A percentile compares a stretch with the other conserved stretches of the same genome.
Evolutionary conservation across 2,888 invertebrate genomes (phyloP).

Genomic region (Argyresthia goedartella): DNA sequence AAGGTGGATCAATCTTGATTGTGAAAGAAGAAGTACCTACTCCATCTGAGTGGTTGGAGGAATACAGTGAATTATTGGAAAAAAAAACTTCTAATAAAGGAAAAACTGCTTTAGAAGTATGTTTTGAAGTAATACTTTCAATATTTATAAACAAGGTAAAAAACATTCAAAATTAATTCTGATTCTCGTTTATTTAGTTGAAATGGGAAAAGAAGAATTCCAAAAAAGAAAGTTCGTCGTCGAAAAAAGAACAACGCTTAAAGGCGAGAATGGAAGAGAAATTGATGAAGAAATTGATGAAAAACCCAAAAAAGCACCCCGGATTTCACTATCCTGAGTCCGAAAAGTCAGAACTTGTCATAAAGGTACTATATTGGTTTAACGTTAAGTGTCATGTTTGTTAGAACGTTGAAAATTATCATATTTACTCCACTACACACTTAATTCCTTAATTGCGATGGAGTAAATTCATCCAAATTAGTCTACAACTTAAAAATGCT

Average conservation of each 20-base stretch:
- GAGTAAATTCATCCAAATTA: too few species aligned
- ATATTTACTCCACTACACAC: too few species aligned
- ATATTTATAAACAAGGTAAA: too few species aligned
- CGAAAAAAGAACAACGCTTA: slow-evolving; percentile 25
- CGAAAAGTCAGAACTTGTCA: slow-evolving; percentile 24
- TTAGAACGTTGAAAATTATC: too few species aligned
- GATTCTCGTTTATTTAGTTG: too few species aligned
- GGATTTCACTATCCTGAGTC: slow-evolving; percentile 42
- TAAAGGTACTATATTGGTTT: slow-evolving; percentile 19
- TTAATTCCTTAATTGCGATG: too few species aligned
- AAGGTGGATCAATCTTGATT: slow-evolving; percentile 32
- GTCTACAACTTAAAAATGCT: neutral
- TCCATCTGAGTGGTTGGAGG: slow-evolving; percentile 37
- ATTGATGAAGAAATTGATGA: slow-evolving; percentile 27
- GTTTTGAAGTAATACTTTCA: too few species aligned
- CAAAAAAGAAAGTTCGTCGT: slow-evolving; percentile 9
- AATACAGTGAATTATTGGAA: slow-evolving; percentile 26
- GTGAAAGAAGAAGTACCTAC: slow-evolving; percentile 32
- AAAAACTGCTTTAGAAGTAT: too few species aligned
- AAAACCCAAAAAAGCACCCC: slow-evolving; percentile 41
- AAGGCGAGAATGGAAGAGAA: slow-evolving; percentile 34
- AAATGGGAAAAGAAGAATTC: too few species aligned
- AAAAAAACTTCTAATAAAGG: too few species aligned
- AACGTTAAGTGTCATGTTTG: too few species aligned
- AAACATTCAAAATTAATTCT: too few species aligned